phyloP scores from a whole-genome alignment of 1,140 invertebrate genomes.

The Heliconius hewitsoni region DNA sequence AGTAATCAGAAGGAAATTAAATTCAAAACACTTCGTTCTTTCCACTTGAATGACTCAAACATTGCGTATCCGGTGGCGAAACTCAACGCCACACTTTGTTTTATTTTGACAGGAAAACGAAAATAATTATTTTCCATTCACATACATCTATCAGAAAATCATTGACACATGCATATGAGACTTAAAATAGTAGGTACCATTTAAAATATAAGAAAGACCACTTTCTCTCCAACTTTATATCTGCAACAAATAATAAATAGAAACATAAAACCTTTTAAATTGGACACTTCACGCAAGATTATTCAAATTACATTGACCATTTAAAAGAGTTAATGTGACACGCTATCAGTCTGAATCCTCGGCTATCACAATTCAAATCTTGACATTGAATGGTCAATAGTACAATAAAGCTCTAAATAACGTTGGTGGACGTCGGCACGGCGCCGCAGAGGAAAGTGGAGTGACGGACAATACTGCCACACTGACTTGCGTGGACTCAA shows the following conservation, averaged over 20 bases:
- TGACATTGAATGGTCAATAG: constrained; percentile 64
- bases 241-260: not conserved
- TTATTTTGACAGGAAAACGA: no score
- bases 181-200: not conserved
- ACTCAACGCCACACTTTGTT: no score
- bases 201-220: not conserved
- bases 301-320: constrained; percentile 52
- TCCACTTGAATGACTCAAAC: no score
- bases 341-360: constrained; percentile 62
- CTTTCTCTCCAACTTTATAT: not conserved
- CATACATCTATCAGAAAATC: no score
- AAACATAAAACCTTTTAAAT: constrained; percentile 32
- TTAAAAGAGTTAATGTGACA: constrained; percentile 64
- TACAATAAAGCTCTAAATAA: constrained; percentile 78
- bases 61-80: no score
- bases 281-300: constrained; percentile 42
- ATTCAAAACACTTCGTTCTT: no score
- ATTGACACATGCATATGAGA: not conserved
- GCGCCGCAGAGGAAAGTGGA: constrained; percentile 67
- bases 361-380: constrained; percentile 68
- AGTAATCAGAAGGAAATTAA: no score
- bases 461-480: constrained; percentile 66
- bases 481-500: constrained; percentile 56
- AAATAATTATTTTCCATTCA: no score
- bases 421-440: constrained; percentile 59